Evolutionary conservation across 2,888 invertebrate genomes (phyloP), one percentile per base, ranked within the genome.

Genomic region (Tortrix viridana): DNA sequence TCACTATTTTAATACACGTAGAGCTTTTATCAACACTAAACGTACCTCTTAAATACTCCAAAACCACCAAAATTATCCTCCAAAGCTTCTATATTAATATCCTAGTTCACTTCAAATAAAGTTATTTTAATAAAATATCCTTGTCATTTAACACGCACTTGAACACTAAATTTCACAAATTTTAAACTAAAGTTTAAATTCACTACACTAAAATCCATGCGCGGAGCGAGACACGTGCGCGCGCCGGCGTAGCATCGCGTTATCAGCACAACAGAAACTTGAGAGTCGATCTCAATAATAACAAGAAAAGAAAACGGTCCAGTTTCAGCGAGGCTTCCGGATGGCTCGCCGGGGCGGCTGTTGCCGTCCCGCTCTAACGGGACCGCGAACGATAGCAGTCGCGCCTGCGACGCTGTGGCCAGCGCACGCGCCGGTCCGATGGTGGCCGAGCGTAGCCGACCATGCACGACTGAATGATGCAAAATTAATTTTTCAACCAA

Each of bases 261-360:
- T 92, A 92, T 92, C 92, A 91, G 87, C 88, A 91, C 91, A 91
- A 91, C 91, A 91, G 90, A 90, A 60, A 86, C 90, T 88, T 89
- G 87, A 88, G 89, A 86, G 84, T 81, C 89, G 89, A 89, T 89
- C 91, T 90, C 89, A 91, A 91, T 91, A 91, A 90, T 88, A 91
- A 92, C 91, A 92, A 91, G 91, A 91, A 92, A 92, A 92, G 91
- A 92, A 92, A 91, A 92, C 92, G 92, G 92, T 91, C 92, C 92
- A 92, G 92, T 92, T 92, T 92, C 92, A 92, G 92, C 85, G 82
- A 84, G 90, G 89, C 91, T 91, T 92, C 91, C 91, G 91, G 91
- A 90, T 90, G 90, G 89, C 84, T 86, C 86, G 86, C 84, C 83
- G 84, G 86, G 85, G 87, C 85, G 85, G 73, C 74, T 66, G 79